phyloP scores from a whole-genome alignment of 2,888 invertebrate genomes.

The Lithosia quadra region DNA sequence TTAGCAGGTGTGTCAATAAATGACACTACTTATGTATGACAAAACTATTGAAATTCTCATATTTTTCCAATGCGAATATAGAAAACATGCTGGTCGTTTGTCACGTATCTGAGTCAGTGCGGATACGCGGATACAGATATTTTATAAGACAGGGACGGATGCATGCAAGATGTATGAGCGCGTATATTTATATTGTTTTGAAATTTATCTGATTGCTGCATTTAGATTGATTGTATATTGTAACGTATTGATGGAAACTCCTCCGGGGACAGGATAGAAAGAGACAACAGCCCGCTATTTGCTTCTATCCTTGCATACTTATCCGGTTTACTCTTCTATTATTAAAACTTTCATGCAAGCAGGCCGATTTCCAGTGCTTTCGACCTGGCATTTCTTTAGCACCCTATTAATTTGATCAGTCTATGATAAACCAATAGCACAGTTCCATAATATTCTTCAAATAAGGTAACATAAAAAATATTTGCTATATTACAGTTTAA shows the following conservation, averaged over 20 bases:
- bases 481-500: background rate
- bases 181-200: slow-evolving; percentile 18
- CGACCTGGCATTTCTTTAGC: too few species aligned
- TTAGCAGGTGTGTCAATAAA: slow-evolving; percentile 39
- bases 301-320: too few species aligned
- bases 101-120: slow-evolving; percentile 55
- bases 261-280: too few species aligned
- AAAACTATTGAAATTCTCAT: slow-evolving; percentile 73
- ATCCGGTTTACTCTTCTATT: too few species aligned
- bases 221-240: background rate
- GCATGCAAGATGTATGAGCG: slow-evolving; percentile 22
- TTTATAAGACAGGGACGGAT: slow-evolving; percentile 47
- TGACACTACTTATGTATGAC: slow-evolving; percentile 63
- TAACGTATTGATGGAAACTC: background rate
- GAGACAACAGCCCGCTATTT: too few species aligned
- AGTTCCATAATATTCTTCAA: background rate
- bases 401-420: too few species aligned
- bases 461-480: background rate
- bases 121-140: slow-evolving; percentile 47
- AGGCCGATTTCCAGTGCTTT: too few species aligned
- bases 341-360: too few species aligned
- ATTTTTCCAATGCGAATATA: slow-evolving; percentile 69
- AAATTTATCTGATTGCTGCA: background rate
- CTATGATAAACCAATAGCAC: background rate
- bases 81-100: slow-evolving; percentile 60